These are phyloP conservation scores for Drosophila auraria DNA, from an alignment of 1,140 invertebrate genomes.

Conservation along the genomic window DNA sequence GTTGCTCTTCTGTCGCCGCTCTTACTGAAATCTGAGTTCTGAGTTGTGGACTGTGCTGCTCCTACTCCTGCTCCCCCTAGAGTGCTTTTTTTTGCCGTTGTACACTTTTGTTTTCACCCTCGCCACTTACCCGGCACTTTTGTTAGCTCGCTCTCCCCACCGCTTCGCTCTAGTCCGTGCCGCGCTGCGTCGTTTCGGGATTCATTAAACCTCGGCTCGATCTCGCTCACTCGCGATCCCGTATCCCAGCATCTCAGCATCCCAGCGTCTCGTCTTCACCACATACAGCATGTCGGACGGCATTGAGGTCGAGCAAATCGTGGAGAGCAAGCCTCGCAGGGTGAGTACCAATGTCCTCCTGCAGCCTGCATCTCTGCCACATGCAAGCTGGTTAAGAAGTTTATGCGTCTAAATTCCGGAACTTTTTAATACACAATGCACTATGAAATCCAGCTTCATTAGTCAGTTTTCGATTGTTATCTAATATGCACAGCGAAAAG, in stretches of 20 bases:
- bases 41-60: conserved; percentile 13
- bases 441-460: background rate
- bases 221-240: conserved; percentile 13
- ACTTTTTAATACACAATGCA: background rate
- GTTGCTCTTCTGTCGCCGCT: conserved; percentile 33
- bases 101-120: conserved; percentile 29
- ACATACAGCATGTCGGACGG: conserved; percentile 78
- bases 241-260: conserved; percentile 24
- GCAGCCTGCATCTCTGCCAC: conserved; percentile 5
- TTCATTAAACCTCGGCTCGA: conserved; percentile 14
- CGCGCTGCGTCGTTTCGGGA: conserved; percentile 5
- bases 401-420: background rate
- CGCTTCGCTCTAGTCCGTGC: conserved; percentile 12
- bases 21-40: conserved; percentile 12
- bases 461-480: too few relatives aligned
- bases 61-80: conserved; percentile 16
- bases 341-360: conserved; percentile 58
- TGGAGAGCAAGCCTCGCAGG: conserved; percentile 83
- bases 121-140: conserved; percentile 6
- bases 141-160: conserved; percentile 6
- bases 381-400: background rate
- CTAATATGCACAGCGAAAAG: too few relatives aligned
- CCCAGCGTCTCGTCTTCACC: conserved; percentile 24
- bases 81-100: conserved; percentile 24
- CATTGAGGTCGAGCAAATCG: conserved; percentile 84